A percentile compares a stretch with the other conserved stretches of the same genome.
Evolutionary conservation across 2,888 invertebrate species (phyloP).

Genomic region (Electrophaes corylata): DNA sequence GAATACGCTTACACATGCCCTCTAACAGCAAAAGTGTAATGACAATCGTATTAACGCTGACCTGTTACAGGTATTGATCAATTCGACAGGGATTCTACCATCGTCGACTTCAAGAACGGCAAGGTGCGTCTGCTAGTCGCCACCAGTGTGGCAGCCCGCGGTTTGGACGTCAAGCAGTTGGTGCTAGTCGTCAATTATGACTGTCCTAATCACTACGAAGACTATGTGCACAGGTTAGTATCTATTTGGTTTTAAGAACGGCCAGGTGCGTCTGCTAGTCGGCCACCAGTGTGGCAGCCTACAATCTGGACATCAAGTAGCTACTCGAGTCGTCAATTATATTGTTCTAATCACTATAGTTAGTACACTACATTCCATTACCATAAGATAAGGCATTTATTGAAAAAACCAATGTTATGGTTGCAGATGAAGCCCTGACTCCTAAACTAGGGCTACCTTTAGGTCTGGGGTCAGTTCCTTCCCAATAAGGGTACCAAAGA

Average conservation of each 20-base stretch:
- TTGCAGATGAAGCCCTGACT: too few species aligned
- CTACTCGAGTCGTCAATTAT: too few species aligned
- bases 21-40: constrained; percentile 41
- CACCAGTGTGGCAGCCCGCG: constrained; percentile 98
- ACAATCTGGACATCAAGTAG: too few species aligned
- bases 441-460: too few species aligned
- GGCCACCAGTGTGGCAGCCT: not conserved
- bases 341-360: too few species aligned
- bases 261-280: not conserved
- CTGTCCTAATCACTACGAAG: constrained; percentile 99
- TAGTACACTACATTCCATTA: too few species aligned
- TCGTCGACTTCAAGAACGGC: constrained; percentile 98
- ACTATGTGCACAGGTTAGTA: constrained; percentile 95
- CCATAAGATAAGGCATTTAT: too few species aligned
- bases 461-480: too few species aligned
- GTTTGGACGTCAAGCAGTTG: constrained; percentile 98
- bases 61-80: constrained; percentile 95
- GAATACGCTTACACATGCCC: constrained; percentile 46
- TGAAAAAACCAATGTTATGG: too few species aligned
- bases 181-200: constrained; percentile 99
- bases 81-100: constrained; percentile 99
- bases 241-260: not conserved
- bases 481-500: too few species aligned
- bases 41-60: constrained; percentile 71
- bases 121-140: constrained; percentile 97